These are phyloP conservation scores for rabbit (Oryctolagus cuniculus) DNA, from an alignment of 2,113 vertebrate genomes.

Conservation along the genomic window mOryCun1.1 NC_091438.1:63373001-63373500, in stretches of 20 bases:
- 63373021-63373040: not conserved
- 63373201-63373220: not conserved
- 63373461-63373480: not conserved
- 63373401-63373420: not conserved
- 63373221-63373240: not conserved
- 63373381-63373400: not conserved
- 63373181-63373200: not conserved
- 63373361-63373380: not conserved
- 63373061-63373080: not conserved
- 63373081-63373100: not conserved
- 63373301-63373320: not conserved
- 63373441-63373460: not conserved
- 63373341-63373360: not conserved
- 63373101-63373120: not conserved
- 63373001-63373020: not conserved
- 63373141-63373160: not conserved
- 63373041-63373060: not conserved
- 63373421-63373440: not conserved
- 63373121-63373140: not conserved
- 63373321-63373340: not conserved
- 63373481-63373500: not conserved
- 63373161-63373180: not conserved
- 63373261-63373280: not conserved
- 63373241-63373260: not conserved
- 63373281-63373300: not conserved